Percentiles rank a stretch among this genome's conserved stretches.
Conservation (phyloP, 2,113 vertebrate species). For the Mellivora capensis region DNA sequence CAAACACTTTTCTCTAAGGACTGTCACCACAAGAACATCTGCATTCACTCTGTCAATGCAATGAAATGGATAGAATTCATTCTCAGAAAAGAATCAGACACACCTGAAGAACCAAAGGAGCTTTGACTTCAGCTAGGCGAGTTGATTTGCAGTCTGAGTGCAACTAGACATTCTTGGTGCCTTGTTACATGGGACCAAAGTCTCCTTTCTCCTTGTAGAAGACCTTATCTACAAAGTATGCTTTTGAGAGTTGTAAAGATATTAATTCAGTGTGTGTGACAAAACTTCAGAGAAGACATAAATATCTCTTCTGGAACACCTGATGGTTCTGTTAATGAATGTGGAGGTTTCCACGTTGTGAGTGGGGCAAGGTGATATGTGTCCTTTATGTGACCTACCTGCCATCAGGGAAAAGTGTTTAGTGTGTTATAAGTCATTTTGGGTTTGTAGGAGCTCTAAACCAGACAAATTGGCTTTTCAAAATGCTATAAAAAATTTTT, state of each 20-base stretch:
- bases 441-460: background rate
- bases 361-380: background rate
- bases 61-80: background rate
- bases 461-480: background rate
- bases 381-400: background rate
- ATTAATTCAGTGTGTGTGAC: background rate
- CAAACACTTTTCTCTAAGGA: background rate
- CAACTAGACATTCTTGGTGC: background rate
- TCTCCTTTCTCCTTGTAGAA: background rate
- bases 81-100: background rate
- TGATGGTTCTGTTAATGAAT: background rate
- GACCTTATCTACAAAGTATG: background rate
- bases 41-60: background rate
- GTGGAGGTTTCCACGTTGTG: background rate
- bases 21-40: background rate
- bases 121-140: background rate
- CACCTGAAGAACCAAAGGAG: background rate
- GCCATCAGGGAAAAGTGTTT: background rate
- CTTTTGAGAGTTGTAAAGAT: background rate
- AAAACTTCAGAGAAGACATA: background rate
- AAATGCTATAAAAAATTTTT: background rate
- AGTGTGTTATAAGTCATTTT: background rate
- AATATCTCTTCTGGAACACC: background rate
- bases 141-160: background rate
- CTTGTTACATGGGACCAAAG: no score